Evolutionary conservation across 2,113 vertebrate species (phyloP).

Genomic region (Rhombomys opimus): DNA sequence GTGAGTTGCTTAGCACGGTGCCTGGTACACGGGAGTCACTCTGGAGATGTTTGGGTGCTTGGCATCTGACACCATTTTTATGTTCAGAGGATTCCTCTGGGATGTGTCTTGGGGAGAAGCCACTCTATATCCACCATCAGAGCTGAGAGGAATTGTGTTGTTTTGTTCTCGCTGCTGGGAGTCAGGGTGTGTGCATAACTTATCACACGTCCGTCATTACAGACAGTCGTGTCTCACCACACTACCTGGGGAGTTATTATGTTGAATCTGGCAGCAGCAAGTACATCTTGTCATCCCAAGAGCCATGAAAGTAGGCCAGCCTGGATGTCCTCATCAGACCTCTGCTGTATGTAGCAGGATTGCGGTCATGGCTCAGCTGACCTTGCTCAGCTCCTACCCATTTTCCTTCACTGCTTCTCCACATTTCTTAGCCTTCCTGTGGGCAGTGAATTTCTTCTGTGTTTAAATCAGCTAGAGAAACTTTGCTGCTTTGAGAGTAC

Average conservation of each 20-base stretch:
- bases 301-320: not conserved
- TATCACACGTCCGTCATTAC: not conserved
- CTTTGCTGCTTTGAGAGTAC: not conserved
- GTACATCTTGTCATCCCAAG: constrained; percentile 1
- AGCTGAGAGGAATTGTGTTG: not conserved
- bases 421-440: constrained; percentile 11
- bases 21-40: not conserved
- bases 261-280: constrained; percentile 26
- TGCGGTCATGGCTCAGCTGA: not conserved
- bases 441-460: not conserved
- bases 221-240: not conserved
- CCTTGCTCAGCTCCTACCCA: not conserved
- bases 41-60: not conserved
- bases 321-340: not conserved
- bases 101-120: not conserved
- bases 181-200: not conserved
- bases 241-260: not conserved
- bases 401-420: not conserved
- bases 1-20: not conserved
- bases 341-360: not conserved
- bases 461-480: not conserved
- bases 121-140: not conserved
- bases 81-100: not conserved
- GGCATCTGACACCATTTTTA: not conserved
- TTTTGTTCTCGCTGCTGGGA: not conserved